A percentile compares a stretch with the other conserved stretches of the same genome.
phyloP scores from a whole-genome alignment of 1,140 invertebrate genomes.

The Bombus waltoni region DNA sequence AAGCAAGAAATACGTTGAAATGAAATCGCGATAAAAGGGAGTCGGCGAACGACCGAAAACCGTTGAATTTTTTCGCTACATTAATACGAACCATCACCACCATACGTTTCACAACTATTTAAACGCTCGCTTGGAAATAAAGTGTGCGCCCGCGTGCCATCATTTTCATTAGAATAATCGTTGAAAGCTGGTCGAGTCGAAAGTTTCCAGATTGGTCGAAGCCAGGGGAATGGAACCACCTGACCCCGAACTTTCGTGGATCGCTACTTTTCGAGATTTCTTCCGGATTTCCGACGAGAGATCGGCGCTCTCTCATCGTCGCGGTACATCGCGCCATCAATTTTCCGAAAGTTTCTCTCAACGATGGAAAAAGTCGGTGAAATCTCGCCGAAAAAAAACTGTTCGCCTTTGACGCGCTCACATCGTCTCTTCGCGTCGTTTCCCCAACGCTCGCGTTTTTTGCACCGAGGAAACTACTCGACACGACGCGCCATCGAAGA shows the following conservation, averaged over 20 bases:
- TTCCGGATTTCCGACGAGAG: slow-evolving; percentile 36
- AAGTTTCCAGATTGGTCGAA: slow-evolving; percentile 24
- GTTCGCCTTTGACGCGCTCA: neutral
- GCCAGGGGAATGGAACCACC: neutral
- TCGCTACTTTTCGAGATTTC: slow-evolving; percentile 34
- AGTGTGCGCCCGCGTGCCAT: neutral
- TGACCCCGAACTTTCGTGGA: slow-evolving; percentile 22
- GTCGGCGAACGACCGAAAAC: neutral
- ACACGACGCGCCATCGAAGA: neutral
- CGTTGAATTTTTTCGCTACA: neutral
- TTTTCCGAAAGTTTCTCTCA: slow-evolving; percentile 37
- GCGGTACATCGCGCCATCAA: slow-evolving; percentile 41
- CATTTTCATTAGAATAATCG: slow-evolving; percentile 46
- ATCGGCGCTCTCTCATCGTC: slow-evolving; percentile 31
- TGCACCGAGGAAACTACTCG: neutral
- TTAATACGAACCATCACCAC: neutral
- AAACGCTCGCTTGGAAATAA: neutral
- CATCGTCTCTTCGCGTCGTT: neutral
- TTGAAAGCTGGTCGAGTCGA: neutral
- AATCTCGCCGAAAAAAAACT: slow-evolving; percentile 12
- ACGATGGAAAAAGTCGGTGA: slow-evolving; percentile 30
- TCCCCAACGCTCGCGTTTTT: neutral
- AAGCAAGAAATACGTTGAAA: neutral
- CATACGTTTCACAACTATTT: neutral
- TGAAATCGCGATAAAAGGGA: neutral